These are phyloP conservation scores for Sitta carolinensis DNA, from an alignment of 2,797 vertebrate species.

Conservation along the genomic window DNA sequence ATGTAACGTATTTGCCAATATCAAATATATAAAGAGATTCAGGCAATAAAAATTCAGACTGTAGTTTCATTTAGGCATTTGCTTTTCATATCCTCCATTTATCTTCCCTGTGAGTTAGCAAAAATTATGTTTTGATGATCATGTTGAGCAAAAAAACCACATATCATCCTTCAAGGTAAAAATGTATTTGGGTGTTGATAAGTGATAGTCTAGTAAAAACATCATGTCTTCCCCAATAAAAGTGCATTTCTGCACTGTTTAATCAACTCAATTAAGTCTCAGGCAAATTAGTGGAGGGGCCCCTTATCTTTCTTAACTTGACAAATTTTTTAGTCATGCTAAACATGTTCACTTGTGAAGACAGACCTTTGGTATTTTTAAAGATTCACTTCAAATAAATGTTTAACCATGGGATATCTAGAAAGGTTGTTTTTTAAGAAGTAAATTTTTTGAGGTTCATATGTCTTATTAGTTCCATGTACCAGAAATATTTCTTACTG, in stretches of 20 bases:
- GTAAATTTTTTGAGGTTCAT: neutral
- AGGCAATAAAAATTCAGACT: neutral
- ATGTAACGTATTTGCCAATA: slow-evolving; percentile 4
- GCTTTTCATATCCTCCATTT: neutral
- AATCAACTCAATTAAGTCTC: neutral
- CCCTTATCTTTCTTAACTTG: neutral
- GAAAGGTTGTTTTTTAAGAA: neutral
- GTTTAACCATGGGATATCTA: neutral
- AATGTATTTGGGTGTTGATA: neutral
- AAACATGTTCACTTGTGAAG: neutral
- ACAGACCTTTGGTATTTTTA: neutral
- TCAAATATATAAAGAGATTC: neutral
- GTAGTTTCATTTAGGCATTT: neutral
- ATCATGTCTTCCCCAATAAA: neutral
- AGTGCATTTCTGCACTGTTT: neutral
- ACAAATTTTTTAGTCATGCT: neutral
- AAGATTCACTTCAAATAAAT: neutral
- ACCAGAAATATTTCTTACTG: neutral
- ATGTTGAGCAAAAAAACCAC: neutral
- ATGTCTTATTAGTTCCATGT: neutral
- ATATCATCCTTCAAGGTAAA: neutral
- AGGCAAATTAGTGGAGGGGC: neutral
- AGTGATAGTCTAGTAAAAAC: neutral
- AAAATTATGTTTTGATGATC: neutral
- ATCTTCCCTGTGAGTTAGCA: neutral